Conservation (phyloP, 2,113 vertebrate genomes). For the Alexandromys fortis region DNA sequence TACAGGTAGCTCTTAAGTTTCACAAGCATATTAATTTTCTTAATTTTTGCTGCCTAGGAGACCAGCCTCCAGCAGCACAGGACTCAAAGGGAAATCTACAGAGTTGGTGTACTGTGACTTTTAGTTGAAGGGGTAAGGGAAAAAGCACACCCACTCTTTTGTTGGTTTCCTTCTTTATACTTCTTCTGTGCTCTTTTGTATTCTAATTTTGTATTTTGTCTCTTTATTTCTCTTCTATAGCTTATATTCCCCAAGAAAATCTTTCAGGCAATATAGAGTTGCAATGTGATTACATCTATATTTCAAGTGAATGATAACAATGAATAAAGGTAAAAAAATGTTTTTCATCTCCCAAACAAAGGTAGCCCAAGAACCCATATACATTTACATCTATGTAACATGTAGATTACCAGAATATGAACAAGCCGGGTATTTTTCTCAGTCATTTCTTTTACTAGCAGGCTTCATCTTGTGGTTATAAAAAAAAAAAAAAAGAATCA, state of each 20-base stretch:
- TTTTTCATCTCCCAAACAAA: neutral
- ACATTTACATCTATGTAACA: neutral
- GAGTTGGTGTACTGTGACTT: neutral
- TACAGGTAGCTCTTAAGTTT: slow-evolving; percentile 30
- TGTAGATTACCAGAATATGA: neutral
- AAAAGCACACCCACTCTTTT: neutral
- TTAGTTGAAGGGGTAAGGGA: neutral
- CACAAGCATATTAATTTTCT: slow-evolving; percentile 45
- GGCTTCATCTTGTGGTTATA: neutral
- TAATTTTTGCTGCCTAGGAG: neutral
- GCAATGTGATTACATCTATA: neutral
- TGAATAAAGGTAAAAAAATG: neutral
- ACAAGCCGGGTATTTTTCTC: neutral
- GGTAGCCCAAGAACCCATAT: neutral
- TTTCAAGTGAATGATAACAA: neutral
- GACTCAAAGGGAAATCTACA: neutral
- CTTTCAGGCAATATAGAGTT: neutral
- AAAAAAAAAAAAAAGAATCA: neutral
- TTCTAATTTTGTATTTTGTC: neutral
- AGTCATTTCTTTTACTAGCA: neutral
- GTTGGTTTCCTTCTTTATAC: neutral
- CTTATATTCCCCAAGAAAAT: neutral
- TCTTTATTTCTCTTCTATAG: neutral
- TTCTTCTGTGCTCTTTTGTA: neutral
- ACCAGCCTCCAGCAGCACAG: neutral